phyloP scores from a whole-genome alignment of 2,888 invertebrate genomes.

The Dryobota labecula region DNA sequence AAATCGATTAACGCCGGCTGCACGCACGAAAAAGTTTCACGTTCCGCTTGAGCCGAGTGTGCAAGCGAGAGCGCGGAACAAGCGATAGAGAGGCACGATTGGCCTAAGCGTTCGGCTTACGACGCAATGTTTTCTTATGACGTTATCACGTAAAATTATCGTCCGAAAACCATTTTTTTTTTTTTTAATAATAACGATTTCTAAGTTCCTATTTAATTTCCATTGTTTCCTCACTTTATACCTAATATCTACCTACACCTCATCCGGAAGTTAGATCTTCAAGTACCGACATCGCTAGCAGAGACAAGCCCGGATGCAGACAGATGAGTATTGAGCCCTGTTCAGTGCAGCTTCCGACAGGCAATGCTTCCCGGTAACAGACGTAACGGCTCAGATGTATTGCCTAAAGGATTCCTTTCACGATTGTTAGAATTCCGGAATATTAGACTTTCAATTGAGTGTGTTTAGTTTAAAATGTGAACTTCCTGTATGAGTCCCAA shows the following conservation, averaged over 20 bases:
- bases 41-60: too few species aligned
- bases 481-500: too few species aligned
- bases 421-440: background rate
- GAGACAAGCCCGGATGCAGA: constrained; percentile 62
- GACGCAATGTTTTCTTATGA: too few species aligned
- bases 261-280: constrained; percentile 31
- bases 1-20: too few species aligned
- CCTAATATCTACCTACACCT: background rate
- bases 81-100: too few species aligned
- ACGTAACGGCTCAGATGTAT: constrained; percentile 42
- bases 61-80: too few species aligned
- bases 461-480: too few species aligned
- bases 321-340: constrained; percentile 66
- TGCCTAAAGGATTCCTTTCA: constrained; percentile 28
- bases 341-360: constrained; percentile 65
- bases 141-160: too few species aligned
- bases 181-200: background rate
- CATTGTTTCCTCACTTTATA: background rate
- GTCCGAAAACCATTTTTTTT: too few species aligned
- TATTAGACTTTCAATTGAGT: too few species aligned
- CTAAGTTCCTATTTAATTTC: background rate
- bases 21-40: too few species aligned
- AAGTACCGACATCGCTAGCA: constrained; percentile 25
- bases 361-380: constrained; percentile 54
- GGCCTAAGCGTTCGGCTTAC: too few species aligned